A percentile compares a stretch with the other conserved stretches of the same genome.
Evolutionary conservation across 2,888 invertebrate species (phyloP).

Genomic region (Netelia fuscicornis): DNA sequence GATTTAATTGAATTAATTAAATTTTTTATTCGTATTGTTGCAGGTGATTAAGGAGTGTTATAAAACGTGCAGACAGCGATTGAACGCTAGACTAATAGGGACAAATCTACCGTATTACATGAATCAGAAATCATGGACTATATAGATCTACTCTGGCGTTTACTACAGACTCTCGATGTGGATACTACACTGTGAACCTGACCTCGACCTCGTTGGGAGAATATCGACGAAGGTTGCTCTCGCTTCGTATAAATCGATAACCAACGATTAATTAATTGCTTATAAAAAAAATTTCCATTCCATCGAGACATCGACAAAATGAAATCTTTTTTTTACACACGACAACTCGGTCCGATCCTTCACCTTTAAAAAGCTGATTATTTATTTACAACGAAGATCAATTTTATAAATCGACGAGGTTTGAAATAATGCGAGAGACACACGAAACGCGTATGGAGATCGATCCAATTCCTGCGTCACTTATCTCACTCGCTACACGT

Average conservation of each 20-base stretch:
- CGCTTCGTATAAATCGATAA: not conserved
- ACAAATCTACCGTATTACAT: conserved; percentile 13
- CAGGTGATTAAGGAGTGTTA: not conserved
- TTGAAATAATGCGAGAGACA: too few species aligned
- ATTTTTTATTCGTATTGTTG: not conserved
- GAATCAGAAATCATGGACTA: not conserved
- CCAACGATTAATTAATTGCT: not conserved
- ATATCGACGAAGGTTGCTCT: conserved; percentile 9
- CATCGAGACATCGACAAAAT: not conserved
- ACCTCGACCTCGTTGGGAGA: conserved; percentile 38
- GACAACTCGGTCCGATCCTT: not conserved
- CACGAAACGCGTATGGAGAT: too few species aligned
- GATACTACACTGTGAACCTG: conserved; percentile 38
- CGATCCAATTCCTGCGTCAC: too few species aligned
- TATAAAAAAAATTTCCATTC: not conserved
- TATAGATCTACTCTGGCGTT: conserved; percentile 12
- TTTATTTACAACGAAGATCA: too few species aligned
- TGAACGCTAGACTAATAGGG: conserved; percentile 23
- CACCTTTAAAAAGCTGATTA: too few species aligned
- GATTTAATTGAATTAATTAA: too few species aligned
- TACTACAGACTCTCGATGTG: conserved; percentile 4
- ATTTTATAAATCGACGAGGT: too few species aligned
- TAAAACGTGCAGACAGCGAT: conserved; percentile 20
- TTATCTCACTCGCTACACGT: too few species aligned
- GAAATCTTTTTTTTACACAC: not conserved